A percentile compares a stretch with the other conserved stretches of the same genome.
These are phyloP conservation scores for Perccottus glenii DNA, from an alignment of 2,113 vertebrate species.

Conservation along the genomic window DNA sequence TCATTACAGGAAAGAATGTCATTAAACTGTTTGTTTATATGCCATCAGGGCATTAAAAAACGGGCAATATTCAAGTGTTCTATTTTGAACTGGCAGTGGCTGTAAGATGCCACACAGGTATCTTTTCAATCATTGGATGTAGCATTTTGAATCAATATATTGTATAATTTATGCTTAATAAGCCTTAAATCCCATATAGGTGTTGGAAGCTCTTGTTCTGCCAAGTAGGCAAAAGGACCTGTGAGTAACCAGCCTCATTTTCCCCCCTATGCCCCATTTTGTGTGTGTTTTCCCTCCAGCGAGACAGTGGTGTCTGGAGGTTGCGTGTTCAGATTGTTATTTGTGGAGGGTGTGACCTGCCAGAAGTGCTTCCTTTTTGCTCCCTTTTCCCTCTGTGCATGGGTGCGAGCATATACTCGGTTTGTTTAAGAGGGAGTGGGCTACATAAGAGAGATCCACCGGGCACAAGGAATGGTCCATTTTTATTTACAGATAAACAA, in stretches of 20 bases:
- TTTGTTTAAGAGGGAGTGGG: conserved; percentile 17
- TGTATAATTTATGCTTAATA: not conserved
- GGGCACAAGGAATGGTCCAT: conserved; percentile 15
- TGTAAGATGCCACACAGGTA: not conserved
- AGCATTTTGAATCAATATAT: not conserved
- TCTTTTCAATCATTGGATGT: not conserved
- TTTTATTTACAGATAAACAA: no score
- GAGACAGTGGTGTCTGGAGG: conserved; percentile 52
- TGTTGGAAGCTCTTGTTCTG: conserved; percentile 47
- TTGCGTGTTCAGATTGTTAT: conserved; percentile 76
- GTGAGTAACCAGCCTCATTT: conserved; percentile 31
- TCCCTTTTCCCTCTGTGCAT: conserved; percentile 36
- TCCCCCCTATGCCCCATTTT: conserved; percentile 33
- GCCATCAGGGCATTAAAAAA: not conserved
- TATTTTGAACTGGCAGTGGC: not conserved
- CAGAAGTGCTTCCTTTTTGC: conserved; percentile 65
- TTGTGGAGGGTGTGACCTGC: conserved; percentile 79
- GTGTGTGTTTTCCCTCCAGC: conserved; percentile 60
- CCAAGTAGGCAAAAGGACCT: conserved; percentile 19
- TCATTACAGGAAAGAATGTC: not conserved
- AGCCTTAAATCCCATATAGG: conserved; percentile 26
- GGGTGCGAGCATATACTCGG: not conserved
- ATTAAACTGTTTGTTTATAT: not conserved
- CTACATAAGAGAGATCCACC: conserved; percentile 10
- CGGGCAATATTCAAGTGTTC: not conserved